phyloP scores from a whole-genome alignment of 2,113 vertebrate species.

The Cheirogaleus medius region DNA sequence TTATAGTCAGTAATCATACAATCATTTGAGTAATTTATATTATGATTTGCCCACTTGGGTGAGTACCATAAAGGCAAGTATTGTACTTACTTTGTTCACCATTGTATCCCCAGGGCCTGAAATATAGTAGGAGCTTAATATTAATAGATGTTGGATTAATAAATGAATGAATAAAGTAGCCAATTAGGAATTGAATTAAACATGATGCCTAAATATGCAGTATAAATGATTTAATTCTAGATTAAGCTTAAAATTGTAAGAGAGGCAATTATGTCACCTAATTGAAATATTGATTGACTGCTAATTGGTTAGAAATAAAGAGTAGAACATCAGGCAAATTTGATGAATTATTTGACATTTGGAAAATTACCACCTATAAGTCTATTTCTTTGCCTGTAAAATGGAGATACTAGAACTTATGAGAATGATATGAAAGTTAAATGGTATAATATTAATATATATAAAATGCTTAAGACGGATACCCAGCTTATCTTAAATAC shows the following conservation, averaged over 20 bases:
- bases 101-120: not conserved
- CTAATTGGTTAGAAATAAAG: not conserved
- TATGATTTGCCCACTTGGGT: not conserved
- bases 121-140: not conserved
- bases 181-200: constrained; percentile 5
- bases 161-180: not conserved
- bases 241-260: not conserved
- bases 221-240: not conserved
- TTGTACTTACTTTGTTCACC: not conserved
- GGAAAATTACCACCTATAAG: not conserved
- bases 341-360: not conserved
- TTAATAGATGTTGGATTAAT: not conserved
- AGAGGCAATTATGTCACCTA: not conserved
- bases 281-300: constrained; percentile 8
- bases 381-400: not conserved
- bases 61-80: not conserved
- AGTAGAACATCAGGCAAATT: not conserved
- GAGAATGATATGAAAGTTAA: not conserved
- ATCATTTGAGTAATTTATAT: not conserved
- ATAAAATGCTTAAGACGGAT: not conserved
- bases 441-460: not conserved
- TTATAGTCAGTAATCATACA: not conserved
- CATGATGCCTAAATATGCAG: not conserved
- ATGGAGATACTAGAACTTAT: not conserved
- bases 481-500: not conserved